Base-by-base conservation (phyloP, 2,113 vertebrate genomes). In the Podarcis raffonei region DNA sequence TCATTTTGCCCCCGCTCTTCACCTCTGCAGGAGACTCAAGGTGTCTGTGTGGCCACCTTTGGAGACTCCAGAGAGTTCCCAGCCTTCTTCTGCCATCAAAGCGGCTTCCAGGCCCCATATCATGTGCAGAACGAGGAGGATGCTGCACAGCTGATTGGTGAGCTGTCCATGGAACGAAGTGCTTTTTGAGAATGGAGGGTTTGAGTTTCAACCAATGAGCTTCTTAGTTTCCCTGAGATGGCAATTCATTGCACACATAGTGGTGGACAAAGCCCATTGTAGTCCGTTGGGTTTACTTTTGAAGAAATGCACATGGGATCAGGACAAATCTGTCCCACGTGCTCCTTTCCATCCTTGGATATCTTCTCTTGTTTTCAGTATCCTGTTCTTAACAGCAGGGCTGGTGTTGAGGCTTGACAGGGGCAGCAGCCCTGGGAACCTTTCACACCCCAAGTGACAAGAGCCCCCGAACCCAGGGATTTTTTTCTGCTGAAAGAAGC, bases 31-130 rank as follows among this genome's bases (percentile, higher is more conserved):
- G 98, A 99, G 93, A 99, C 98, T 1, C 98, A 98, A 83, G 98
- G 98, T 13, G 98, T 99, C 39, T 98, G 98, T 0, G 98, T 98
- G 62, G 97, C 97, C 90, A 97, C 98, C 23, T 98, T 98, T 87
- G 98, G 98, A 78, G 90, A 96, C 27, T 97, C 97, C 27, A 96
- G 93, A 88, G 96, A 96, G 69, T 99, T 99, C 88, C 98, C 98
- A 83, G 98, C 98, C 30, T 99, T 99, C 96, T 99, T 99, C 90
- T 96, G 97, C 62, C 72, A 91, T 37, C 94, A 95, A 80, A 99
- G 98, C 6, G 98, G 97, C 86, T 98, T 98, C 91, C 95, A 94
- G 81, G 98, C 98, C 72, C 97, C 98, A 0, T 98, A 96, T 85
- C 95, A 96, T 0, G 97, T 98, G 79, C 89, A 13, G n/a, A 87